Evolutionary conservation across 2,888 invertebrate genomes (phyloP), one percentile per base, ranked within the genome.

Genomic region (Mythimna vitellina): DNA sequence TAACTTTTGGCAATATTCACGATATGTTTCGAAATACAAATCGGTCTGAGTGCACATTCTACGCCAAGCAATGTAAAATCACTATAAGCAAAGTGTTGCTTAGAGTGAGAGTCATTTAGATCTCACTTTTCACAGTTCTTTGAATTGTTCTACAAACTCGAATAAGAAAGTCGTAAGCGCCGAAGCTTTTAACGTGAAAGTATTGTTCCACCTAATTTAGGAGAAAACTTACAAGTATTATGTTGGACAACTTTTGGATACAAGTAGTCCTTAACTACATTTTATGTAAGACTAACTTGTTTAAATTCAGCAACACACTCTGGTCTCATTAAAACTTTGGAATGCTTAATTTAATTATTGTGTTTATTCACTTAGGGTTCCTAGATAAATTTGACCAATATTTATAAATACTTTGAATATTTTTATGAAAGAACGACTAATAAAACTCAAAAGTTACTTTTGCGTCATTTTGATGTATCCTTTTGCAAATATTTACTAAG

Each of bases 181-280:
- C 32, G 49, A 73, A 56, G 60, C 54, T 60, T 64, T 58, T 46
- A 64, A 60, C 74, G 62, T 65, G 25, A 73, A 77, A 32, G 54
- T 64, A 67, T 67, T 56, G 67, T 64, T 67, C 63, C 70, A 46
- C n/a, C 57, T 60, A 56, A 51, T 70, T 61, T 81, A 51, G 49
- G n/a, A 54, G 32, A 20, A 20, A 76, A 81, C 56, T 76, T 68
- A 42, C 49, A 53, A 69, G 60, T 69, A 46, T 61, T n/a, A 17
- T 76, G 69, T 72, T 14, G 53, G 25, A 56, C 32, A 69, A 80
- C 22, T 77, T 81, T 57, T 60, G 62, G 46, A 73, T 65, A 77
- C 72, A 72, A 72, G 46, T 49, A 38, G 70, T 63, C 10, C 53
- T 60, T 29, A 60, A 72, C 67, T 70, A 56, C 29, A 38, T 42